Percentiles rank a stretch among this genome's conserved stretches.
These are phyloP conservation scores for Siphamia tubifer DNA, from an alignment of 2,113 vertebrate species.

Conservation along the genomic window DNA sequence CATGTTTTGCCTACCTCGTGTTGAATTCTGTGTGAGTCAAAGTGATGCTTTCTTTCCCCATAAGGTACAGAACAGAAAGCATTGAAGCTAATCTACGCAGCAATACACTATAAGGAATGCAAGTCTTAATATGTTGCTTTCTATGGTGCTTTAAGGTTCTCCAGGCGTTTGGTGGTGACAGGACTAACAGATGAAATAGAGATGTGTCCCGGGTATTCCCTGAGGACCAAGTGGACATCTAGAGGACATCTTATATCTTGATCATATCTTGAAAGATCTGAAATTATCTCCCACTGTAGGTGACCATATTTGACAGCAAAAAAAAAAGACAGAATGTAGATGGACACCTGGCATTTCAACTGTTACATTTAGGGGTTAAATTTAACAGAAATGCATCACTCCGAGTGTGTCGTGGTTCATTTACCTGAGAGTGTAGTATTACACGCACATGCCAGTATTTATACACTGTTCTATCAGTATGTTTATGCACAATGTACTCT, in stretches of 20 bases:
- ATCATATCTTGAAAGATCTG: neutral
- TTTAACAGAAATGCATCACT: too few species aligned
- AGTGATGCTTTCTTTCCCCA: neutral
- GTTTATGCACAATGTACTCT: too few species aligned
- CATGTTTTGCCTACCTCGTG: neutral
- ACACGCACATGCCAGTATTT: too few species aligned
- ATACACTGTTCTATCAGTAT: too few species aligned
- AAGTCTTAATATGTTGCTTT: neutral
- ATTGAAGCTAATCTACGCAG: neutral
- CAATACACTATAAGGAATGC: neutral
- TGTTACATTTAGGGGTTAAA: too few species aligned
- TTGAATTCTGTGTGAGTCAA: neutral
- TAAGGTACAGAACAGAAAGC: neutral
- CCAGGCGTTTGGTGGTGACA: neutral
- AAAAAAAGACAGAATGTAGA: too few species aligned
- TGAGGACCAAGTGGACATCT: constrained; percentile 18
- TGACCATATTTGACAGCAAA: neutral
- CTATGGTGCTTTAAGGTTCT: neutral
- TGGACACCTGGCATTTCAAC: too few species aligned
- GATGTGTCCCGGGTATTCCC: constrained; percentile 7
- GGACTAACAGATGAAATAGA: neutral
- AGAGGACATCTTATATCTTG: constrained; percentile 41
- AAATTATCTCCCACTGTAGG: neutral
- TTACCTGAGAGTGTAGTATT: too few species aligned
- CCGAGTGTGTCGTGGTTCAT: too few species aligned